These are phyloP conservation scores for Channa striata DNA, from an alignment of 2,797 vertebrate species.

Conservation along the genomic window DNA sequence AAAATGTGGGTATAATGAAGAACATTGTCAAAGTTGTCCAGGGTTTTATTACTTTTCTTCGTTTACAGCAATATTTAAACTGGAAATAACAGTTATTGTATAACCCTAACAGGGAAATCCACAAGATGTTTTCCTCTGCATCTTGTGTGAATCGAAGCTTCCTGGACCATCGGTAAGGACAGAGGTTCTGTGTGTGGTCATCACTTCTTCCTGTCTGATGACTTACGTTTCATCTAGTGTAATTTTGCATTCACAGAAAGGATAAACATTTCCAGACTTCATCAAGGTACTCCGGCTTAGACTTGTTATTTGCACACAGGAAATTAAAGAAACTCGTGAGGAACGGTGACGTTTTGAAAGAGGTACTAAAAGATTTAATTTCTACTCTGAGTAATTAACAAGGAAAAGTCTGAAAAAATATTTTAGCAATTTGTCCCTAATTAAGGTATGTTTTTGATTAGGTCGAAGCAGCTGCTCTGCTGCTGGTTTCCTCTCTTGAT, in stretches of 20 bases:
- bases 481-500: constrained; percentile 62
- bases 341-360: constrained; percentile 23
- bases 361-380: constrained; percentile 45
- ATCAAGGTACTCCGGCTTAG: constrained; percentile 59
- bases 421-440: not conserved
- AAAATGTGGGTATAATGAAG: constrained; percentile 60
- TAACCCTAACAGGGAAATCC: constrained; percentile 69
- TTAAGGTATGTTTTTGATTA: constrained; percentile 40
- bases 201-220: not conserved
- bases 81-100: not conserved
- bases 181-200: rapidly evolving
- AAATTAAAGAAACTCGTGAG: constrained; percentile 43
- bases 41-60: not conserved
- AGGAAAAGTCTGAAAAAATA: not conserved
- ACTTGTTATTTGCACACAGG: constrained; percentile 53
- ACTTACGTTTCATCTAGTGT: not conserved
- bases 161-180: constrained; percentile 83
- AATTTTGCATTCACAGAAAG: constrained; percentile 39
- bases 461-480: constrained; percentile 64
- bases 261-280: constrained; percentile 74
- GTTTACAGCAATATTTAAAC: too few relatives aligned
- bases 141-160: constrained; percentile 87
- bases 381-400: not conserved
- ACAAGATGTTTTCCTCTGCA: constrained; percentile 82
- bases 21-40: too few relatives aligned